Evolutionary conservation across 2,113 vertebrate genomes (phyloP).

Genomic region (Muntiacus muntjak): DNA sequence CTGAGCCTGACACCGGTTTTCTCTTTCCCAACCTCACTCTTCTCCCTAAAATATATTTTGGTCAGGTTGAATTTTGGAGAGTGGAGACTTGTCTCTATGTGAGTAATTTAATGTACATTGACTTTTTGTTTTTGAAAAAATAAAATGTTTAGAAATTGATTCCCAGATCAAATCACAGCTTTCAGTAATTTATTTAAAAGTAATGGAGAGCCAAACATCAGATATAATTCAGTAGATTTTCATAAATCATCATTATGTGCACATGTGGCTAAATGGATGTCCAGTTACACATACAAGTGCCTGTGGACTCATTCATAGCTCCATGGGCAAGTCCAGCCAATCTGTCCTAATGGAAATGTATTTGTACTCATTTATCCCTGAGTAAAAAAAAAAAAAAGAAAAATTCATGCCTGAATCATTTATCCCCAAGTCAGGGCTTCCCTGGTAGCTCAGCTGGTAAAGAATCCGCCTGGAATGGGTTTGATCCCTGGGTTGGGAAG

Average conservation of each 20-base stretch:
- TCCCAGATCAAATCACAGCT: slow-evolving; percentile 46
- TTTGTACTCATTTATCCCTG: neutral
- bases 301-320: neutral
- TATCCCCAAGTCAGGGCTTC: neutral
- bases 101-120: slow-evolving; percentile 5
- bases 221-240: slow-evolving; percentile 20
- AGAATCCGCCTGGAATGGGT: neutral
- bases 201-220: neutral
- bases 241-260: slow-evolving; percentile 1
- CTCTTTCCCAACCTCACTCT: neutral
- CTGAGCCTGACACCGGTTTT: neutral
- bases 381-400: neutral
- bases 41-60: neutral
- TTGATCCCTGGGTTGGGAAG: neutral
- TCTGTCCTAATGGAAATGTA: neutral
- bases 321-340: neutral
- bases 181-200: slow-evolving; percentile 37
- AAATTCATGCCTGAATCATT: neutral
- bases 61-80: neutral
- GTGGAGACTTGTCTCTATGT: neutral
- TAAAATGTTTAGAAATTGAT: slow-evolving; percentile 35
- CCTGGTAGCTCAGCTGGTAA: neutral
- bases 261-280: neutral
- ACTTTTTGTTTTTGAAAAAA: neutral
- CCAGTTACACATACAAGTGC: neutral